Evolutionary conservation across 2,888 invertebrate species (phyloP), one percentile per base, ranked within the genome.

Genomic region (Rhingia rostrata): DNA sequence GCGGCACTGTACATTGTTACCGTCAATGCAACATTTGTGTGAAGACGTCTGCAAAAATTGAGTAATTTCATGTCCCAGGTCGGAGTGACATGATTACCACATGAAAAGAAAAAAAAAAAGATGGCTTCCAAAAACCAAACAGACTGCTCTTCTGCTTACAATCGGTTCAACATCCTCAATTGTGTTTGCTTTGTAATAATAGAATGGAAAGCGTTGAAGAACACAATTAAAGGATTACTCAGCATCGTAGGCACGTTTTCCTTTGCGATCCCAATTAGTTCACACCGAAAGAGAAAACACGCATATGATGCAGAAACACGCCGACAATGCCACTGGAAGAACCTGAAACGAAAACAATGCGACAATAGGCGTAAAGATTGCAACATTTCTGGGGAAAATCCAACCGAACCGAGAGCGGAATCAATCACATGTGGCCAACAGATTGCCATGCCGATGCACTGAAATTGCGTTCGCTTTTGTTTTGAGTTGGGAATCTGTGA

Each of bases 301-400:
- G 37, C 53, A 67, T 30, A 66, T 74, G 64, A 66, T 58, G 49
- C 61, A 77, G 66, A 61, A 54, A 67, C 47, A 66, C 32, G 22
- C 60, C 14, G 35, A 43, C 45, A 33, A 7, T 6, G 22, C 45
- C 6, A 12, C n/a, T 30, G 7, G 45, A 32, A 7, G 33, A 60
- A 14, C 41, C 30, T 35, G 41, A 70, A 58, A 10, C 41, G 51
- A 61, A 66, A 61, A 81, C 75, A 81, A 63, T 75, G 69, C 63
- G 69, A 81, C 81, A 81, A 75, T 81, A 75, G 78, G 69, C 81
- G 69, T 81, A 75, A 81, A 75, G 69, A 70, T 75, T 75, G 81
- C 81, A 69, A 81, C 1, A 22, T 80, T 80, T 80, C 80, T 80
- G 67, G 74, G 63, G 56, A 81, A 75, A 69, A 56, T 43, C 54